phyloP scores from a whole-genome alignment of 2,113 vertebrate genomes.

The Cyphomyrus discorhynchus region DNA sequence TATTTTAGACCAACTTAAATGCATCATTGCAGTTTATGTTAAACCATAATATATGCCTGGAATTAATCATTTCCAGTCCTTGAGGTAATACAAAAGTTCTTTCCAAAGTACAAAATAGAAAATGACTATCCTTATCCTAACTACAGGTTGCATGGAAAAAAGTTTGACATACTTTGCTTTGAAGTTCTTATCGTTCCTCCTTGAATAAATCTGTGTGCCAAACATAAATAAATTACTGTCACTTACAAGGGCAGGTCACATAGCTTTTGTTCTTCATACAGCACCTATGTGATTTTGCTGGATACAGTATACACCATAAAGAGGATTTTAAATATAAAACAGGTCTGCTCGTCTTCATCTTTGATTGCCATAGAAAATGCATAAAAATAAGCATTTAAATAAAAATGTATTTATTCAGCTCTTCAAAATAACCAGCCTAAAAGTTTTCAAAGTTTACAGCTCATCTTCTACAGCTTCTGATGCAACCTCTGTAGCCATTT shows the following conservation, averaged over 20 bases:
- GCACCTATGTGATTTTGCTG: neutral
- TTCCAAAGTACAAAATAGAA: neutral
- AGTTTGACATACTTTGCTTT: neutral
- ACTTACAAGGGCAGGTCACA: neutral
- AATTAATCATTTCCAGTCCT: neutral
- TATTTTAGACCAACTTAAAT: neutral
- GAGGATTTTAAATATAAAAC: neutral
- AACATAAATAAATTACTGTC: neutral
- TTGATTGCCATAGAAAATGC: neutral
- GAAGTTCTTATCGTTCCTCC: neutral
- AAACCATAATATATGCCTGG: neutral
- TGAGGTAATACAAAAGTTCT: neutral
- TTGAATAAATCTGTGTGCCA: neutral
- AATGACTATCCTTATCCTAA: neutral
- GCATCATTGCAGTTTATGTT: neutral
- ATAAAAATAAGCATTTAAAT: neutral
- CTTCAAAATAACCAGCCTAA: neutral
- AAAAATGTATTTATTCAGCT: neutral
- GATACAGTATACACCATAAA: neutral
- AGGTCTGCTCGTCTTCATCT: neutral
- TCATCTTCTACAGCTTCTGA: neutral
- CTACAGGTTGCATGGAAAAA: neutral
- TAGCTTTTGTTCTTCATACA: neutral
- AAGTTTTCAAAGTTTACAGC: neutral
- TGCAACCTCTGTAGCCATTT: conserved; percentile 29